Evolutionary conservation across 1,140 invertebrate genomes (phyloP).

Genomic region (Caenorhabditis brenneri): DNA sequence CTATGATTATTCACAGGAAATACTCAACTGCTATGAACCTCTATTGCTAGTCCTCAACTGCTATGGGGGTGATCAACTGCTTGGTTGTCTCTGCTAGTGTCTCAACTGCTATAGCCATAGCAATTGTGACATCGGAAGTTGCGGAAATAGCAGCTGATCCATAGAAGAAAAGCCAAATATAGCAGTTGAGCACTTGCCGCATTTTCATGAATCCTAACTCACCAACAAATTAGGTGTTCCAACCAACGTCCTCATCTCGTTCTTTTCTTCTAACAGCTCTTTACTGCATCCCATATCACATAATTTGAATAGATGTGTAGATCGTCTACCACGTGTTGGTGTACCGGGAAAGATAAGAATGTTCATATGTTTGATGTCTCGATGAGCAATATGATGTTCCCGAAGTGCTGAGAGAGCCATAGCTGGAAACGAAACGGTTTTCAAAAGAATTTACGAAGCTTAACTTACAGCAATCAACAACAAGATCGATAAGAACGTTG

Average conservation of each 20-base stretch:
- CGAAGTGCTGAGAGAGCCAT: constrained; percentile 28
- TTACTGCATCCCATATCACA: constrained; percentile 45
- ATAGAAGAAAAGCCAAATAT: no score
- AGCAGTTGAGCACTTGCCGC: no score
- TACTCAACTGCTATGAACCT: no score
- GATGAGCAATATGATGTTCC: constrained; percentile 37
- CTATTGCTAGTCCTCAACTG: no score
- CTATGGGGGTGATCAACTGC: no score
- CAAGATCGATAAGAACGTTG: constrained; percentile 21
- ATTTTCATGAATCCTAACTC: not conserved
- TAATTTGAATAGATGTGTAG: constrained; percentile 44
- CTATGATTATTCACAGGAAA: not conserved
- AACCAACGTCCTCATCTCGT: constrained; percentile 39
- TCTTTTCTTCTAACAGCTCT: not conserved
- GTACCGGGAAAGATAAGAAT: constrained; percentile 40
- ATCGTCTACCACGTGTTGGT: constrained; percentile 36
- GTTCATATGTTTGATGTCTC: constrained; percentile 52
- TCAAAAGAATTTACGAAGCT: no score
- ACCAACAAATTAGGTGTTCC: constrained; percentile 47
- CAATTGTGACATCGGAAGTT: no score
- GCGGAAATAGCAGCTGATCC: no score
- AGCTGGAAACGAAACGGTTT: constrained; percentile 2
- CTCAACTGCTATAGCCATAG: no score
- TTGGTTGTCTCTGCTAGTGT: no score
- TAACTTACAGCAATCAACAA: constrained; percentile 46